Conservation (phyloP, 2,113 vertebrate genomes). For the Oryzias celebensis region DNA sequence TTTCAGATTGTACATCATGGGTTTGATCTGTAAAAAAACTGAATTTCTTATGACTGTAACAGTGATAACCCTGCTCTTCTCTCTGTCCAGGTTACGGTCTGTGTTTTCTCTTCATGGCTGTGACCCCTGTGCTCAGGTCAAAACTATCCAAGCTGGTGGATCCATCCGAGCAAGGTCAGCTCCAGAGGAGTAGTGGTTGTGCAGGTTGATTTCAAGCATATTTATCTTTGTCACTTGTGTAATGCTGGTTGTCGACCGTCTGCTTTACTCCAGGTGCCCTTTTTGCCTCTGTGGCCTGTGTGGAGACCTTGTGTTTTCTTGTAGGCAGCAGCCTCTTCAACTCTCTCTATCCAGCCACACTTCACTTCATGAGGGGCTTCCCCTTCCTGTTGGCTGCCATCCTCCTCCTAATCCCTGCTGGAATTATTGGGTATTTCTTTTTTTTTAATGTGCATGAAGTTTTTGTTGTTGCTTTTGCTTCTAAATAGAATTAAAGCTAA, state of each 20-base stretch:
- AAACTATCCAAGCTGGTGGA: slow-evolving; percentile 91
- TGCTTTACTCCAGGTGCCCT: slow-evolving; percentile 81
- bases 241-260: slow-evolving; percentile 1
- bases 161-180: slow-evolving; percentile 86
- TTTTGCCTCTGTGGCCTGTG: slow-evolving; percentile 89
- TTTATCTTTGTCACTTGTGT: neutral
- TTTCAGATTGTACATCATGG: too few relatives aligned
- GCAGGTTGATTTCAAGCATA: slow-evolving; percentile 7
- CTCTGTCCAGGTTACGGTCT: slow-evolving; percentile 83
- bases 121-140: slow-evolving; percentile 87
- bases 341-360: slow-evolving; percentile 86
- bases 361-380: slow-evolving; percentile 92
- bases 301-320: slow-evolving; percentile 84
- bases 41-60: neutral
- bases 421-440: slow-evolving; percentile 82
- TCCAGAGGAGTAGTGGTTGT: neutral
- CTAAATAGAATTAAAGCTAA: neutral
- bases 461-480: neutral
- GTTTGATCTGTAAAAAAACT: too few relatives aligned
- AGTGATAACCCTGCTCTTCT: neutral
- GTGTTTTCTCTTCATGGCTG: slow-evolving; percentile 84
- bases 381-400: slow-evolving; percentile 87
- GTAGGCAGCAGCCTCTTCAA: slow-evolving; percentile 86
- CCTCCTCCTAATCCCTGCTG: slow-evolving; percentile 85
- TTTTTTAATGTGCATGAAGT: neutral